Evolutionary conservation across 2,888 invertebrate species (phyloP), one percentile per base, ranked within the genome.

Genomic region (Watsonalla binaria): DNA sequence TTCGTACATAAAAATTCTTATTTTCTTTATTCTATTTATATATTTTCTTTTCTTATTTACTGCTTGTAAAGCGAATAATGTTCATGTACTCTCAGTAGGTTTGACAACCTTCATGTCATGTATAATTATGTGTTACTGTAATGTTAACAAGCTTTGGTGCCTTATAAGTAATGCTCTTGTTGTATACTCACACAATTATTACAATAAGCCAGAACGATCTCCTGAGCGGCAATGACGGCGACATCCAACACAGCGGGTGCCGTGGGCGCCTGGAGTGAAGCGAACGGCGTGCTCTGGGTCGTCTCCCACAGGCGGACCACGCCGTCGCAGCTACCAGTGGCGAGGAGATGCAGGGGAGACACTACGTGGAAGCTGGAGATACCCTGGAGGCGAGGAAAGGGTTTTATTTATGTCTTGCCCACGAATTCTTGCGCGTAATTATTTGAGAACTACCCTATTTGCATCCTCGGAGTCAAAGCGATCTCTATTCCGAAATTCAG

Each of bases 221-320:
- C 78, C 52, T 84, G 76, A 2, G 82, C 77, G 0, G 92, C 87
- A 6, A 93, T 60, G 0, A 93, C 82, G 39, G 86, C 85, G 0
- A 94, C 81, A 62, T 93, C 93, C 6, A 92, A 70, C 13, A 93
- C 84, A 0, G 89, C 84, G 0, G 76, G 60, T 7, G 60, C 34
- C 6, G 67, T 60, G 0, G 78, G 77, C 0, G 66, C 64, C 0
- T 63, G 6, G 2, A 86, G 70, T 0, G 67, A 52, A 0, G 87
- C 84, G 54, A 75, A 81, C 0, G 83, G 81, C 0, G 58, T 39
- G 0, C 68, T 48, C 46, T 78, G 83, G 0, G 77, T 82, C 0
- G 86, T 83, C 71, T 92, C 92, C 93, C 93, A 94, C 39, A 94
- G 69, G 0, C 92, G 84, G 5, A 94, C 84, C 0, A 74, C 64